Evolutionary conservation across 1,140 invertebrate species (phyloP).

Genomic region (Trypoxylus dichotomus): DNA sequence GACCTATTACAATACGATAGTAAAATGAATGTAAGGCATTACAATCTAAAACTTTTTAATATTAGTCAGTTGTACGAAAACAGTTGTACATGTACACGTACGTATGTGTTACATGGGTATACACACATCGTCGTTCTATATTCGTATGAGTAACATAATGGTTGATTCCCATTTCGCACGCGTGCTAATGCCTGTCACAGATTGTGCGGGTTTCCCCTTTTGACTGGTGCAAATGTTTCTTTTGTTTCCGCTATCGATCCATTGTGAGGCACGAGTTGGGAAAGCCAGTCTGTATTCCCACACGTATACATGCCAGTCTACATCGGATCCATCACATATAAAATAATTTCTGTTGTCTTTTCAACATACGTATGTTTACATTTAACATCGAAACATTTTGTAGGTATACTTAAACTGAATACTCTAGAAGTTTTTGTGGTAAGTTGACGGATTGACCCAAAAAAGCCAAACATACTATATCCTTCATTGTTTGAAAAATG

Average conservation of each 20-base stretch:
- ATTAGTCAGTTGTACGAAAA: too few species aligned
- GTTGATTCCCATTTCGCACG: conserved; percentile 11
- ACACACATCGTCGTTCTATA: not conserved
- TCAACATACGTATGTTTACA: not conserved
- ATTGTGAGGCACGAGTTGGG: not conserved
- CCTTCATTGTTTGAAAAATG: too few species aligned
- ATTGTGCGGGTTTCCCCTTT: not conserved
- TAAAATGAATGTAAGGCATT: too few species aligned
- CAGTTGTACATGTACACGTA: too few species aligned
- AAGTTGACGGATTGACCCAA: too few species aligned
- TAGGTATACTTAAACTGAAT: not conserved
- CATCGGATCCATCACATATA: not conserved
- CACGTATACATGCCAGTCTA: not conserved
- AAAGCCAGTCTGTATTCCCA: not conserved
- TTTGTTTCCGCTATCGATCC: conserved; percentile 12
- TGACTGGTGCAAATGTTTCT: conserved; percentile 19
- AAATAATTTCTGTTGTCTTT: not conserved
- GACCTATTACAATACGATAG: too few species aligned
- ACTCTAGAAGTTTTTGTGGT: not conserved
- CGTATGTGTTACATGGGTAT: too few species aligned
- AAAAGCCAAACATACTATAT: too few species aligned
- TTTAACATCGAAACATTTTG: not conserved
- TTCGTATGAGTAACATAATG: not conserved
- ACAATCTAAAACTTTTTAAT: too few species aligned
- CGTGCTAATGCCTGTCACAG: conserved; percentile 4